Evolutionary conservation across 1,140 invertebrate species (phyloP).

Genomic region (Drosophila erecta): DNA sequence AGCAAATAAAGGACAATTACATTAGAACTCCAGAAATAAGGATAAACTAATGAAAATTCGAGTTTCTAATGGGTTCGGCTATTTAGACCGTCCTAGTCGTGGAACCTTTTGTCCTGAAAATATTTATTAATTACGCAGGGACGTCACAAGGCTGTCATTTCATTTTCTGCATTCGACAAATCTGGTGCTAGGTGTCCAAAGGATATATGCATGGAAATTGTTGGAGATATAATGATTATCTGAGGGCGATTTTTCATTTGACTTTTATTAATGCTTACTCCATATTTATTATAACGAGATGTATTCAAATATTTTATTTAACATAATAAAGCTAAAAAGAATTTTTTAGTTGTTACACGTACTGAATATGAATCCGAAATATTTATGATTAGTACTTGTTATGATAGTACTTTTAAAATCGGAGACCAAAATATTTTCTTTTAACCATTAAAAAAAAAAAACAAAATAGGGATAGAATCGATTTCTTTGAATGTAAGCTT

Average conservation of each 20-base stretch:
- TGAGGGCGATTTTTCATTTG: too few species aligned
- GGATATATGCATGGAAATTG: neutral
- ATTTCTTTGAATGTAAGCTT: too few species aligned
- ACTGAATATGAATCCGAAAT: too few species aligned
- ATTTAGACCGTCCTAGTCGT: neutral
- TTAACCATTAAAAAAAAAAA: too few species aligned
- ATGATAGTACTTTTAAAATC: too few species aligned
- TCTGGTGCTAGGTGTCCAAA: neutral
- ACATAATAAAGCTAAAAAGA: neutral
- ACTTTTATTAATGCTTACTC: too few species aligned
- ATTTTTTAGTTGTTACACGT: too few species aligned
- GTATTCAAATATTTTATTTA: neutral
- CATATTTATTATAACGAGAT: neutral
- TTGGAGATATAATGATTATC: neutral
- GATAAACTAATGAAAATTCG: too few species aligned
- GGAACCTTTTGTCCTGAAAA: neutral
- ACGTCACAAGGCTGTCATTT: neutral
- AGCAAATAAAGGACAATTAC: slow-evolving; percentile 2
- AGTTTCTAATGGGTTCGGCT: neutral
- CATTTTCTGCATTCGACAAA: neutral
- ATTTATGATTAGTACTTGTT: too few species aligned
- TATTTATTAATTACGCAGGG: neutral
- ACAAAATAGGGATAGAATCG: too few species aligned
- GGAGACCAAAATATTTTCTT: too few species aligned
- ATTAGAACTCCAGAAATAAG: slow-evolving; percentile 2